Percentiles rank a stretch among this genome's conserved stretches.
Conservation (phyloP, 2,888 invertebrate species). For the Dastarcus helophoroides region DNA sequence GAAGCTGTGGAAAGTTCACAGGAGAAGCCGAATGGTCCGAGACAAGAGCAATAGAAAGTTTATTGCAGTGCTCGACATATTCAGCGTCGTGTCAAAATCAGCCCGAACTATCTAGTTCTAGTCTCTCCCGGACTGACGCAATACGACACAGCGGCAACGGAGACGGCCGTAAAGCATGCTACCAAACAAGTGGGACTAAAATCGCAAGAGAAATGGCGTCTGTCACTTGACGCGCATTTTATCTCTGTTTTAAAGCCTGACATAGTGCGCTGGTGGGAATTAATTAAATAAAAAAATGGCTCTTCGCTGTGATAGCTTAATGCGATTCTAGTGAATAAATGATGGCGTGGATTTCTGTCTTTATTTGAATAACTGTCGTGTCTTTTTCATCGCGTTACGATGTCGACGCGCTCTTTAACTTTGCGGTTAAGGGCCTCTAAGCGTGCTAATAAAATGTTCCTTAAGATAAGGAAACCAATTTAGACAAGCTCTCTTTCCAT, state of each 20-base stretch:
- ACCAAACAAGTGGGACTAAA: slow-evolving; percentile 21
- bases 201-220: slow-evolving; percentile 32
- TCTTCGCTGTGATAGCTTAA: slow-evolving; percentile 32
- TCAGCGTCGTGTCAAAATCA: too few species aligned
- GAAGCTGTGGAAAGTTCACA: too few species aligned
- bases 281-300: slow-evolving; percentile 36
- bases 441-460: too few species aligned
- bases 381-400: background rate
- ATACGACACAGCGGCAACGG: too few species aligned
- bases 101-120: too few species aligned
- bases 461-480: too few species aligned
- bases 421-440: too few species aligned
- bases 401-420: background rate
- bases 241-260: slow-evolving; percentile 35
- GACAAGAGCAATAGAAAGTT: too few species aligned
- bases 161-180: slow-evolving; percentile 7
- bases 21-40: too few species aligned
- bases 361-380: slow-evolving; percentile 26
- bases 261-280: slow-evolving; percentile 35
- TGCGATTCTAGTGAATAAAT: slow-evolving; percentile 33
- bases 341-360: slow-evolving; percentile 27
- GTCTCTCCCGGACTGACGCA: too few species aligned
- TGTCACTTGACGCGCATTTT: slow-evolving; percentile 34
- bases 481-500: too few species aligned
- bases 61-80: too few species aligned